Evolutionary conservation across 2,797 vertebrate genomes (phyloP), one percentile per base, ranked within the genome.

Genomic region (Brotogeris chrysoptera): DNA sequence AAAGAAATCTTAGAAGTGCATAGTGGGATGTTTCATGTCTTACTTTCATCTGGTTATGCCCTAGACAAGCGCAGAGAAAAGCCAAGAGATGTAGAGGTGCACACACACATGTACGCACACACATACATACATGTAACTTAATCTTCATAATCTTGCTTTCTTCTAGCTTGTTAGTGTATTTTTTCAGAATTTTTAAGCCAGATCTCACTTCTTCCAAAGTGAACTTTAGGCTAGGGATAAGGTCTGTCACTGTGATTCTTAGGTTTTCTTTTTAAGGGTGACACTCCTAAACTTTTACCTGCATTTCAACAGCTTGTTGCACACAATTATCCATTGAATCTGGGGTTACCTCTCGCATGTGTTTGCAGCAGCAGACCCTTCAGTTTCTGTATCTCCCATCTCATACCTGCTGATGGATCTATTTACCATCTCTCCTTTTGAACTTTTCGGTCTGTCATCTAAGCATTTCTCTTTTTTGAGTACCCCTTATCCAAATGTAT

Each of bases 391-490:
- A n/a, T 84, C 50, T 90, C 6, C 18, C 13, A 38, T 76, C 34
- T 82, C 13, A 24, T 55, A 43, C 50, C 24, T 92, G 44, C 44
- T 64, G 52, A 77, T 66, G 32, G 39, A 70, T 85, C 66, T 94
- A 10, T 88, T 86, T 88, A 13, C 28, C 9, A 5, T 80, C 28
- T 80, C 28, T 93, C 32, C 47, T 85, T 94, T 85, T 73, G 61
- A 84, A 71, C 57, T 90, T 86, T 81, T 64, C 78, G 95, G 60
- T 69, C 65, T 74, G 43, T 68, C 57, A 39, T 73, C 17, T 91
- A 61, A 86, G n/a, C 1, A 5, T 88, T 89, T 80, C 5, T 69
- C 60, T 68, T 36, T 60, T 92, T 61, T 79, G 32, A 88, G 50
- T 70, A 55, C 24, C 13, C 6, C 10, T 18, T 93, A 88, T 94